phyloP scores from a whole-genome alignment of 2,888 invertebrate species.

The Pandemis corylana region DNA sequence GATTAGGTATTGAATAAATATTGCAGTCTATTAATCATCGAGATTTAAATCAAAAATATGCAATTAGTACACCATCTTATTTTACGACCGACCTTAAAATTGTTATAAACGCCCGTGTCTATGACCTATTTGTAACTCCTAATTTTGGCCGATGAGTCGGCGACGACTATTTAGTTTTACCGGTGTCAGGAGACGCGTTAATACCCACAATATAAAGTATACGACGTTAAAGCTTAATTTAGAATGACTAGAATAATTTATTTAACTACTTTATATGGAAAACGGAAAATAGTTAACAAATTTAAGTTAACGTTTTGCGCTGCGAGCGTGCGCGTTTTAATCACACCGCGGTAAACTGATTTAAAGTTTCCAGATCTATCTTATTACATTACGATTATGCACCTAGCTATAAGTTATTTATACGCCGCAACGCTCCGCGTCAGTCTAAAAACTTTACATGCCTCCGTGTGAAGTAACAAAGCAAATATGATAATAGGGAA shows the following conservation, averaged over 20 bases:
- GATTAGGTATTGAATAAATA: too few species aligned
- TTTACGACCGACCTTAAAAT: not conserved
- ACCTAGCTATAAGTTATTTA: conserved; percentile 56
- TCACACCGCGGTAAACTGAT: conserved; percentile 25
- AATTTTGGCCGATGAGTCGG: conserved; percentile 15
- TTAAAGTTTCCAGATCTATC: conserved; percentile 35
- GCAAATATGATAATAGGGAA: conserved; percentile 66
- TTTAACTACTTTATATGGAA: conserved; percentile 14
- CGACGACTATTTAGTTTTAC: conserved; percentile 11
- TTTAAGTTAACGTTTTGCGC: conserved; percentile 23
- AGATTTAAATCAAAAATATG: not conserved
- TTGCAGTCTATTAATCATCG: too few species aligned
- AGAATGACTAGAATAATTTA: not conserved
- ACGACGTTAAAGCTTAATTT: conserved; percentile 13
- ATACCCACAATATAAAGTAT: not conserved
- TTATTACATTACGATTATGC: conserved; percentile 39
- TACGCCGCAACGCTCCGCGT: conserved; percentile 58
- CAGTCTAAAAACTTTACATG: conserved; percentile 67
- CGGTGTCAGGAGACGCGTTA: conserved; percentile 4
- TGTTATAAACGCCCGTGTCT: not conserved
- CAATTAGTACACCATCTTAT: not conserved
- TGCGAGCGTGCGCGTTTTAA: conserved; percentile 21
- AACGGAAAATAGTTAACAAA: conserved; percentile 32
- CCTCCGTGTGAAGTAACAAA: conserved; percentile 65
- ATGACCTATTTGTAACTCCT: not conserved